These are phyloP conservation scores for Colletes gigas DNA, from an alignment of 1,140 invertebrate species.

Conservation along the genomic window DNA sequence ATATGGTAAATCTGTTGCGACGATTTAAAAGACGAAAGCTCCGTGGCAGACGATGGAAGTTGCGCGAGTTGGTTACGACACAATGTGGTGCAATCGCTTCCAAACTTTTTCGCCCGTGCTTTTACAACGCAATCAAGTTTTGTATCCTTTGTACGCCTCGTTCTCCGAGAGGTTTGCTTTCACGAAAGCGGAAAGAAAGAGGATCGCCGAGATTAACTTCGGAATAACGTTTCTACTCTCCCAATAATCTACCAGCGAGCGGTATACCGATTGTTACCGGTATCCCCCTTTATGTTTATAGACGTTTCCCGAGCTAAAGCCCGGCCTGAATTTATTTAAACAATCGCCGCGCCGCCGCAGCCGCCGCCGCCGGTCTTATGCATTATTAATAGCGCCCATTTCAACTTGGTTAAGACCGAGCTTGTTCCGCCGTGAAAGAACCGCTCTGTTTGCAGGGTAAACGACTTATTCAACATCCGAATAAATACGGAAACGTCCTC, in stretches of 20 bases:
- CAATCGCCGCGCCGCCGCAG: not conserved
- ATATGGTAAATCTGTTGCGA: too few species aligned
- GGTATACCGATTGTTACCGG: not conserved
- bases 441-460: slow-evolving; percentile 26
- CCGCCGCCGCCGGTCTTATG: not conserved
- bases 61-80: too few species aligned
- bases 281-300: not conserved
- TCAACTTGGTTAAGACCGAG: slow-evolving; percentile 6
- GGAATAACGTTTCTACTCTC: too few species aligned
- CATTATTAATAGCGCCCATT: slow-evolving; percentile 26
- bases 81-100: not conserved
- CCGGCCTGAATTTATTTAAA: slow-evolving; percentile 17
- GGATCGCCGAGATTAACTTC: too few species aligned
- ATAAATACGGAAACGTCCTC: slow-evolving; percentile 15
- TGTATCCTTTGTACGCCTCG: not conserved
- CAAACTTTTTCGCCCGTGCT: not conserved
- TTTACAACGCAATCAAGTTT: not conserved
- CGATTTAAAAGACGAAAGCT: too few species aligned
- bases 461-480: slow-evolving; percentile 39
- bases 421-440: not conserved
- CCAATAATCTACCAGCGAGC: not conserved
- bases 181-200: too few species aligned
- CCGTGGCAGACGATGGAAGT: too few species aligned
- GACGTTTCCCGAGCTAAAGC: not conserved
- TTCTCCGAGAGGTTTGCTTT: too few species aligned